phyloP scores from a whole-genome alignment of 2,888 invertebrate genomes.

The Nephrotoma guestfalica region DNA sequence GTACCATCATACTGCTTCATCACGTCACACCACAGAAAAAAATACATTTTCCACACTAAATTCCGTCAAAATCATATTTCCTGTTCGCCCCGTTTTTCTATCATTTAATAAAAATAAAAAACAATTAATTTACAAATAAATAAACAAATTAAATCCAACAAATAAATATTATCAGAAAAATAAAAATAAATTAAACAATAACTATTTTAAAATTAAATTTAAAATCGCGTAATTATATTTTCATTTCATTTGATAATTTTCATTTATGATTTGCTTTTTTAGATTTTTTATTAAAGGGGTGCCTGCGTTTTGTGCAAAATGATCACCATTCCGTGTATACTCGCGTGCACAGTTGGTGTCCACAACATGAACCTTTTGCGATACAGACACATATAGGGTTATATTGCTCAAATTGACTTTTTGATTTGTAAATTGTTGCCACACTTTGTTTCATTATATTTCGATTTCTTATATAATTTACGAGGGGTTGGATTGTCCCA shows the following conservation, averaged over 20 bases:
- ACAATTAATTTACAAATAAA: neutral
- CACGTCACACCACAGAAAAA: neutral
- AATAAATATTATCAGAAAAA: neutral
- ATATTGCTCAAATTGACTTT: neutral
- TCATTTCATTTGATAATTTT: neutral
- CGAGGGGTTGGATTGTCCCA: conserved; percentile 1
- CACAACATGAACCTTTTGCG: neutral
- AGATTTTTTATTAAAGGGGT: neutral
- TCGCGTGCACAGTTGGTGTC: neutral
- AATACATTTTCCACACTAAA: neutral
- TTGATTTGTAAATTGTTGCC: conserved; percentile 4
- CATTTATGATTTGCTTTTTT: neutral
- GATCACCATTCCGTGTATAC: neutral
- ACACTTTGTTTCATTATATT: conserved; percentile 1
- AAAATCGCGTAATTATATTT: neutral
- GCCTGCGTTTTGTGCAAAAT: neutral
- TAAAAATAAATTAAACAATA: too few species aligned
- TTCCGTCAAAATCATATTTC: neutral
- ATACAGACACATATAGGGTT: neutral
- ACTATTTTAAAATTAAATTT: neutral
- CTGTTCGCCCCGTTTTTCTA: neutral
- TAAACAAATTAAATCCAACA: neutral
- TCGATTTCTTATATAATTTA: neutral
- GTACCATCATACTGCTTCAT: too few species aligned
- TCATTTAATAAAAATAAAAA: neutral